Evolutionary conservation across 2,113 vertebrate genomes (phyloP).

Genomic region (Ceyx margarethae): DNA sequence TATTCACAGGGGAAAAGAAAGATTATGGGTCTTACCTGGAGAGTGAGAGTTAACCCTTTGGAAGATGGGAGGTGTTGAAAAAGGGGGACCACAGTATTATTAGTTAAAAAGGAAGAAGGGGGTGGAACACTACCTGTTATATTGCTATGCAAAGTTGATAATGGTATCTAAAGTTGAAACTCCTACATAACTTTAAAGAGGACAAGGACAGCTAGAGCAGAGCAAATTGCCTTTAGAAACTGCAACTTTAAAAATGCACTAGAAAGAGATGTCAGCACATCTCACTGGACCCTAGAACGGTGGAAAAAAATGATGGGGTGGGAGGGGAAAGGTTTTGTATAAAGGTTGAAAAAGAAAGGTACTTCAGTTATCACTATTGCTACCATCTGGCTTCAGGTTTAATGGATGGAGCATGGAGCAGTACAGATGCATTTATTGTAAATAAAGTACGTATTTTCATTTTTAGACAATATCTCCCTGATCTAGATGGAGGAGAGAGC

Average conservation of each 20-base stretch:
- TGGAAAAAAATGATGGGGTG: neutral
- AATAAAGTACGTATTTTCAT: neutral
- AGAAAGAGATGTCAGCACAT: neutral
- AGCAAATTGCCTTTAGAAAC: neutral
- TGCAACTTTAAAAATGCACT: neutral
- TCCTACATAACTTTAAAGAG: neutral
- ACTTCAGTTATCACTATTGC: neutral
- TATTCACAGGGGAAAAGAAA: neutral
- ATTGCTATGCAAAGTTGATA: neutral
- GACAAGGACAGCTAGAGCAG: neutral
- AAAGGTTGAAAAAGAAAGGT: neutral
- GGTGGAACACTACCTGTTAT: neutral
- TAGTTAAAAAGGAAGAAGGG: neutral
- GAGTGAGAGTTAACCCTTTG: neutral
- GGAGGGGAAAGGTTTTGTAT: neutral
- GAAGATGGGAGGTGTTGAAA: neutral
- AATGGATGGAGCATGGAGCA: neutral
- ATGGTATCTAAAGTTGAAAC: neutral
- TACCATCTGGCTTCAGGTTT: neutral
- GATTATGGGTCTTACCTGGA: neutral
- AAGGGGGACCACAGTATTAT: neutral
- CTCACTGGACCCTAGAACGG: neutral
- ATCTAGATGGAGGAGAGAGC: neutral
- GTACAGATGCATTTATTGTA: conserved; percentile 2
- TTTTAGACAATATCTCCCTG: neutral